Percentiles rank a stretch among this genome's conserved stretches.
Conservation (phyloP, 1,140 invertebrate genomes). For the Drosophila obscura region DNA sequence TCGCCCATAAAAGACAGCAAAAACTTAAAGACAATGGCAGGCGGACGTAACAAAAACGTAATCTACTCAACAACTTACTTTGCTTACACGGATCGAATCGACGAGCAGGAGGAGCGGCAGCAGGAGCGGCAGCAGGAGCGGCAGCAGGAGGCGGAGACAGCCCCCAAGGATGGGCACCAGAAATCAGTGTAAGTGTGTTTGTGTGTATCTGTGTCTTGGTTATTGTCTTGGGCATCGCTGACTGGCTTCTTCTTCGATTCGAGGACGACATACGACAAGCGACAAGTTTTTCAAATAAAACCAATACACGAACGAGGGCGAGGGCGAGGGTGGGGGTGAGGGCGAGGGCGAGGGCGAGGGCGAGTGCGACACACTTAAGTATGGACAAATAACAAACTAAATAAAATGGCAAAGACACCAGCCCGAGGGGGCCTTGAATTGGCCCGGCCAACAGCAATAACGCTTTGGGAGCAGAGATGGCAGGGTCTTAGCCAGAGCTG, state of each 20-base stretch:
- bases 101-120: not conserved
- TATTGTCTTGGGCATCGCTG: slow-evolving; percentile 76
- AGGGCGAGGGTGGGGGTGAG: not conserved
- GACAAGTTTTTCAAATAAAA: slow-evolving; percentile 79
- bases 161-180: slow-evolving; percentile 8
- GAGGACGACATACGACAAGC: slow-evolving; percentile 78
- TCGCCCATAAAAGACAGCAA: slow-evolving; percentile 62
- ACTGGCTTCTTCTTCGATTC: slow-evolving; percentile 61
- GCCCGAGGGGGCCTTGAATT: slow-evolving; percentile 52
- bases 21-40: slow-evolving; percentile 73
- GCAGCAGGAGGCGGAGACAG: no score
- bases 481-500: slow-evolving; percentile 32
- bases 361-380: slow-evolving; percentile 74
- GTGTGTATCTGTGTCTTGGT: slow-evolving; percentile 23
- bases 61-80: slow-evolving; percentile 80
- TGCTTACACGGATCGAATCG: slow-evolving; percentile 38
- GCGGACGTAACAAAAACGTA: slow-evolving; percentile 71
- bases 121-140: not conserved
- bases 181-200: slow-evolving; percentile 29
- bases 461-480: slow-evolving; percentile 30
- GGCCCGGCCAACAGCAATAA: slow-evolving; percentile 60
- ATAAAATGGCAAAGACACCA: slow-evolving; percentile 74
- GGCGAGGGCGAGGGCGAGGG: slow-evolving; percentile 28
- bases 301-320: slow-evolving; percentile 57
- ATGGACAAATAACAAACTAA: slow-evolving; percentile 82